Base-by-base conservation (phyloP, 1,140 invertebrate species). In the Papilio aristodemus region DNA sequence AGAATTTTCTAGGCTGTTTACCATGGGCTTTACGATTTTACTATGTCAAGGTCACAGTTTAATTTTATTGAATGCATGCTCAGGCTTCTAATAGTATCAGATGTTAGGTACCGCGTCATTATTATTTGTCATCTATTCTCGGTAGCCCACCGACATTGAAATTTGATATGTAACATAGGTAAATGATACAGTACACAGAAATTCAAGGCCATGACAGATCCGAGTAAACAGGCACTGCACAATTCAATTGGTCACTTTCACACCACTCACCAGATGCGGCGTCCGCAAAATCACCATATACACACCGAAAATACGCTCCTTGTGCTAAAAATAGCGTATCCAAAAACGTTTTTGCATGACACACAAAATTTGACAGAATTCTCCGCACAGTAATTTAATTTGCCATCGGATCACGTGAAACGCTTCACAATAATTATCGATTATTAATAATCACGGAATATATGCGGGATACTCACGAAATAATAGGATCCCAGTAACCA, bases 231-330 rank as follows among this genome's bases (percentile, higher is more conserved):
- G 77, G 68, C 72, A 71, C 71, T 46, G 64, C 67, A 76, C 62
- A 75, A 79, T 70, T 73, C 69, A 78, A 78, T 80, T 64, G 71
- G 80, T 77, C 81, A 86, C 85, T 89, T 86, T 87, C 82, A 81
- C 79, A 80, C 80, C 74, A 85, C 80, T 85, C 81, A 86, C 83
- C 81, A 75, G 71, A 74, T 63, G 79, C 80, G 73, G 67, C 76
- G 78, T 72, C 76, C 75, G 83, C 84, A 77, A 86, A 87, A 84
- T 86, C 84, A 84, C 84, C 77, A 86, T 88, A 89, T 87, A 84
- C 81, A 86, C 73, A 76, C 86, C 80, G 68, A 87, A 89, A 90
- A 86, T 87, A 89, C 78, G 79, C 70, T 77, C 75, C 73, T 72
- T 67, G 81, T 68, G 78, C 78, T 90, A 91, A 88, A 87, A 89